Evolutionary conservation across 2,888 invertebrate genomes (phyloP), one percentile per base, ranked within the genome.

Genomic region (Coremacera marginata): DNA sequence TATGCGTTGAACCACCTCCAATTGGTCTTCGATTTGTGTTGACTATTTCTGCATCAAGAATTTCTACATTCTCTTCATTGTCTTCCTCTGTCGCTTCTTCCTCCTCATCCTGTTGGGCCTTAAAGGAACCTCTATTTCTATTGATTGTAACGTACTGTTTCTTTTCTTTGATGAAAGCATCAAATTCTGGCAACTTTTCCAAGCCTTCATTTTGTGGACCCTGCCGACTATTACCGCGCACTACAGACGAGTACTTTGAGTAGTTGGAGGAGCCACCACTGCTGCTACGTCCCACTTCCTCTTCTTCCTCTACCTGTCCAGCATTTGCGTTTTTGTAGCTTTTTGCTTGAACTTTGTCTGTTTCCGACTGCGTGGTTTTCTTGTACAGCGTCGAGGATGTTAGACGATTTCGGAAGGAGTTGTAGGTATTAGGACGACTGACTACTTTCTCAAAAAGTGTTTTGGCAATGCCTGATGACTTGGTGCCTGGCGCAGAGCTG

Each of bases 371-470:
- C 3, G 73, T 65, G n/a, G 79, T 76, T 22, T 79, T 82, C 68
- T 84, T 83, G 67, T 82, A 82, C 70, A 82, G 80, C 67, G 80
- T 80, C 1, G 83, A 81, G 7, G 84, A 82, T 37, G 82, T 84
- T 34, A 86, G 82, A 4, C 91, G 88, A n/a, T 87, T 87, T 49
- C 86, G 86, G 63, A 89, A 84, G 0, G 88, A 85, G 44, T 81
- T 88, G 16, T 86, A 81, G 7, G 85, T 83, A 22, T 85, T 87
- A 0, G 89, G 87, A 3, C 88, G 85, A 78, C 87, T 92, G 3
- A 96, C 88, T 1, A 96, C 95, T 83, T 94, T 93, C 84, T 95
- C 93, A 85, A 94, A 95, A 1, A 96, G 90, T 63, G 92, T 93
- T 88, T 94, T 94, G 87, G 94, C 95, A 82, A 95, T 94, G 0